Evolutionary conservation across 1,140 invertebrate species (phyloP).

Genomic region (Thaumetopoea pityocampa): DNA sequence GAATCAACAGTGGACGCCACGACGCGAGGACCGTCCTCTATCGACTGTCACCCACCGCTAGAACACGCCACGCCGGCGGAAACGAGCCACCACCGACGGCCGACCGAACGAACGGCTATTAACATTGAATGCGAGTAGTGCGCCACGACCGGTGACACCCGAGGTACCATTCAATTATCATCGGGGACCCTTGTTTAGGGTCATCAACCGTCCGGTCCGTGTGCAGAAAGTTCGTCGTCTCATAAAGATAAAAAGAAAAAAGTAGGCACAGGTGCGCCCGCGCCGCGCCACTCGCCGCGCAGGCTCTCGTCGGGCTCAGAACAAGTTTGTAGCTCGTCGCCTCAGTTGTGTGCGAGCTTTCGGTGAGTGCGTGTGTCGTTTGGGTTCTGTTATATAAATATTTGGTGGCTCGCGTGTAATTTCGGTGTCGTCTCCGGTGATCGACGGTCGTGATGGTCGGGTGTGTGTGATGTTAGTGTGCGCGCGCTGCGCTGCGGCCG

Average conservation of each 20-base stretch:
- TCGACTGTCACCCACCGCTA: slow-evolving; percentile 32
- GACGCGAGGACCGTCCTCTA: slow-evolving; percentile 28
- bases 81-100: slow-evolving; percentile 13
- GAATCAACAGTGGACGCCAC: slow-evolving; percentile 23
- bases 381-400: neutral
- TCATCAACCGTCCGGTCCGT: slow-evolving; percentile 38
- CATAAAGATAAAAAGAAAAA: slow-evolving; percentile 41
- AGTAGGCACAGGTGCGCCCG: slow-evolving; percentile 49
- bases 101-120: slow-evolving; percentile 21
- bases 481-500: slow-evolving; percentile 33
- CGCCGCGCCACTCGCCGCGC: slow-evolving; percentile 36
- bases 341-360: slow-evolving; percentile 32
- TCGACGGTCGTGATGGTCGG: slow-evolving; percentile 25
- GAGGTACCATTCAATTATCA: slow-evolving; percentile 27
- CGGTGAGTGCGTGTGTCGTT: slow-evolving; percentile 18
- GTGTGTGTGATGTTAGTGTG: slow-evolving; percentile 17
- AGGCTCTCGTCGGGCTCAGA: slow-evolving; percentile 31
- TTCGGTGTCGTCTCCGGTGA: slow-evolving; percentile 16
- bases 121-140: slow-evolving; percentile 26
- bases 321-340: slow-evolving; percentile 27
- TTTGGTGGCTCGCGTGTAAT: slow-evolving; percentile 12
- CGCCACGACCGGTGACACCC: slow-evolving; percentile 4
- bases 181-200: slow-evolving; percentile 24
- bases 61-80: slow-evolving; percentile 19
- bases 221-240: slow-evolving; percentile 41